Base-by-base conservation (phyloP, 1,140 invertebrate species). In the Chrysoperla carnea region DNA sequence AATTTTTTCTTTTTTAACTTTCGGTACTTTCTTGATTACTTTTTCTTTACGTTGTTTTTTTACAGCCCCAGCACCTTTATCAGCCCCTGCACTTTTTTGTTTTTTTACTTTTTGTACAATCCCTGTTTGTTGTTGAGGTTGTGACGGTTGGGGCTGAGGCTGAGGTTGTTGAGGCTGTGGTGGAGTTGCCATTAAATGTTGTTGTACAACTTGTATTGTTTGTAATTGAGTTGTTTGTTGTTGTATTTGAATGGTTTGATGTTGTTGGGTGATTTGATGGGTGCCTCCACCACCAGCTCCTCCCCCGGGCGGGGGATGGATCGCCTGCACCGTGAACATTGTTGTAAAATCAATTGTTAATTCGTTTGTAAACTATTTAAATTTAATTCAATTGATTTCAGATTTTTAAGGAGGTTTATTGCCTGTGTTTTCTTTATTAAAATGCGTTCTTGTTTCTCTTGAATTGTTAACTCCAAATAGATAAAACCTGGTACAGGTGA, bases 391-490 rank as follows among this genome's bases (percentile, higher is more conserved):
- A 23, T 23, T 23, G 17, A 23, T 23, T 23, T 23, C 5, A 23
- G 5, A 23, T 23, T 23, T 23, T 23, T 23, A 23, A 23, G 17
- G 2, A 23, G 5, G 17, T 5, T 23, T 23, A 23, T 3, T 23
- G 17, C 17, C 17, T 23, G 17, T 23, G 17, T 23, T 23, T 23
- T 23, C 17, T 23, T 23, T 23, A 23, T 3, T 23, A 23, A 23
- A 23, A 23, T 23, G 17, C 17, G 17, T 23, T 23, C 17, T 23
- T 23, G 17, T 40, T 56, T 35, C n/a, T 46, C 51, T 45, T 54
- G 47, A 17, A 57, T 47, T 23, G 27, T 48, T 15, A 59, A 43
- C 44, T 56, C 46, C 36, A 60, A 29, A 28, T 46, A 36, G n/a
- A 46, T 50, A 47, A 47, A 52, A 33, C 51, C 48, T 8, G 43